Conservation (phyloP, 2,888 invertebrate species). For the Meta bourneti region DNA sequence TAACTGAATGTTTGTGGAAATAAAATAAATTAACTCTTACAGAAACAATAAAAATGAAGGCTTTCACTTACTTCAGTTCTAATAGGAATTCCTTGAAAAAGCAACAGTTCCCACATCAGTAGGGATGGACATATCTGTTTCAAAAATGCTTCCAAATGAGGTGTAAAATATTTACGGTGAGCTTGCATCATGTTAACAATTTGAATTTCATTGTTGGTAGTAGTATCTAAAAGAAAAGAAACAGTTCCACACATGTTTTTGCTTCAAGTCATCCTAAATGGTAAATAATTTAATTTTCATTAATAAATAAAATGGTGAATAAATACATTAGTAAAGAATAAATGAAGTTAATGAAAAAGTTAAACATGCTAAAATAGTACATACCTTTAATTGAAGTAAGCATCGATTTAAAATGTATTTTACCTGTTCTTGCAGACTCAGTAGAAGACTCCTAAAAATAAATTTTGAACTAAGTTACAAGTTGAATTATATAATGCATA, state of each 20-base stretch:
- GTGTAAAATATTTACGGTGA: constrained; percentile 50
- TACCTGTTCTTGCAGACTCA: constrained; percentile 26
- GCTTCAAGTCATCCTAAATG: background rate
- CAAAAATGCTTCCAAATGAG: constrained; percentile 41
- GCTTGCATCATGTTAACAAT: constrained; percentile 37
- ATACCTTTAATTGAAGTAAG: constrained; percentile 54
- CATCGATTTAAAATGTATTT: constrained; percentile 54
- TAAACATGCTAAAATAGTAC: constrained; percentile 7
- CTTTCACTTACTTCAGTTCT: constrained; percentile 40
- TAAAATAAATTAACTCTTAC: too few relatives aligned
- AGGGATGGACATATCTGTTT: constrained; percentile 52
- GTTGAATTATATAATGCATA: too few relatives aligned
- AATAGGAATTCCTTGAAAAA: constrained; percentile 61
- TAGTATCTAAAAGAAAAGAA: constrained; percentile 36
- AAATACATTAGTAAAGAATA: background rate
- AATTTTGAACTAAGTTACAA: background rate
- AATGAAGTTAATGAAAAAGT: background rate
- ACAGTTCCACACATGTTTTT: background rate
- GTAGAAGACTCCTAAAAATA: constrained; percentile 22
- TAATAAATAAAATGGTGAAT: constrained; percentile 4
- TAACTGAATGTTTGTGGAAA: too few relatives aligned
- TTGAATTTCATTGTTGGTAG: constrained; percentile 30
- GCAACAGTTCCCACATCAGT: constrained; percentile 60
- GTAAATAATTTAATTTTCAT: background rate
- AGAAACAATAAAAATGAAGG: too few relatives aligned